phyloP scores from a whole-genome alignment of 1,140 invertebrate species.

The Marisa cornuarietis region DNA sequence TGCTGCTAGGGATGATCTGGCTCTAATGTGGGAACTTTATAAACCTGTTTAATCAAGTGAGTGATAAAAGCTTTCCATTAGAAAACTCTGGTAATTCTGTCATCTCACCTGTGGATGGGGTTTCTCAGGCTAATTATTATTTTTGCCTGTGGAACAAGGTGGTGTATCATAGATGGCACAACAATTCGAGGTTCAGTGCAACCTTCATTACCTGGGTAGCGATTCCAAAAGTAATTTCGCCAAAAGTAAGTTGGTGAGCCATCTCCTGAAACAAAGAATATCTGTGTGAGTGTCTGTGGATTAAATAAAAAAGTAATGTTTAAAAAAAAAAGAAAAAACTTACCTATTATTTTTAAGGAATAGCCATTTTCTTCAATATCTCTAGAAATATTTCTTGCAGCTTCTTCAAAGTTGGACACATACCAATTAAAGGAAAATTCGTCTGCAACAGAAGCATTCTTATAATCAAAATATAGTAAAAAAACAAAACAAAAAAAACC shows the following conservation, averaged over 20 bases:
- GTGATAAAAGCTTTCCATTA: no score
- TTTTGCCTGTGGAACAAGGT: conserved; percentile 36
- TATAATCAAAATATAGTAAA: background rate
- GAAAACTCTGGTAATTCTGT: background rate
- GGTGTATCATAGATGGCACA: conserved; percentile 33
- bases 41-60: no score
- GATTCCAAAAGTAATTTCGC: conserved; percentile 33
- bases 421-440: conserved; percentile 4
- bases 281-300: background rate
- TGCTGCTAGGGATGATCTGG: no score
- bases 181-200: conserved; percentile 18
- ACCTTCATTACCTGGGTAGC: conserved; percentile 24
- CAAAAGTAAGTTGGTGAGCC: conserved; percentile 34
- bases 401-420: conserved; percentile 14
- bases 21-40: no score
- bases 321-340: background rate
- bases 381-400: conserved; percentile 5
- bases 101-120: conserved; percentile 36
- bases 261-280: conserved; percentile 31
- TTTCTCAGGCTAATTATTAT: conserved; percentile 40
- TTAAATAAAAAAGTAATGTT: background rate
- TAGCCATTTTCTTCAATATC: background rate
- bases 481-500: background rate
- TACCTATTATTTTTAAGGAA: conserved; percentile 12
- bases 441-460: background rate